A percentile compares a stretch with the other conserved stretches of the same genome.
These are phyloP conservation scores for Actinia tenebrosa DNA, from an alignment of 64 coral and sea anemone species.

Conservation along the genomic window DNA sequence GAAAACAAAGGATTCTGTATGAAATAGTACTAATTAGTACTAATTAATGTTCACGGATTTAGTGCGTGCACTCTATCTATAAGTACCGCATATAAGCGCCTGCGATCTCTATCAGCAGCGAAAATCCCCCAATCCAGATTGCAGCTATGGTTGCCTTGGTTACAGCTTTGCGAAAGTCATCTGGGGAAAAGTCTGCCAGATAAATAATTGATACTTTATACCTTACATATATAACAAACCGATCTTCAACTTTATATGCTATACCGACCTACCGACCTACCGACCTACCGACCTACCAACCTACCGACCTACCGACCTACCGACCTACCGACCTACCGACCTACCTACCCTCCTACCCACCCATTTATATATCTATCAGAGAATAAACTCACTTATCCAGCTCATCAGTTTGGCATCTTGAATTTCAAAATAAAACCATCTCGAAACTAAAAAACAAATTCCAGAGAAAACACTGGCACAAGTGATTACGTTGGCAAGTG, in stretches of 20 bases:
- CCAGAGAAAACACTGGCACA: background rate
- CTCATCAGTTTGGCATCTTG: constrained; percentile 37
- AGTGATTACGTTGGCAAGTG: no score
- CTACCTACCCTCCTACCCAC: no score
- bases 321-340: no score
- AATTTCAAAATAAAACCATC: constrained; percentile 85
- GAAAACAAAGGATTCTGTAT: no score
- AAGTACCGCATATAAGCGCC: constrained; percentile 39
- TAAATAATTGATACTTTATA: background rate
- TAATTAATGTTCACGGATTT: no score
- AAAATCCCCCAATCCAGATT: constrained; percentile 68
- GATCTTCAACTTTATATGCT: no score
- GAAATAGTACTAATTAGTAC: no score
- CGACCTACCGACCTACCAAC: no score
- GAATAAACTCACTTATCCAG: constrained; percentile 8
- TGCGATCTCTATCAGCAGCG: constrained; percentile 67
- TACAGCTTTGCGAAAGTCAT: constrained; percentile 43
- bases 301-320: no score
- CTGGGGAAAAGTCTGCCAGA: constrained; percentile 44
- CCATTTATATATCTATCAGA: no score
- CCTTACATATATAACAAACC: no score
- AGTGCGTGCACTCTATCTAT: background rate
- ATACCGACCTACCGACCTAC: no score
- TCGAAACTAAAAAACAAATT: constrained; percentile 23
- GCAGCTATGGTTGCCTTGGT: constrained; percentile 48